Evolutionary conservation across 2,113 vertebrate genomes (phyloP), one percentile per base, ranked within the genome.

Genomic region (Sturnus vulgaris): DNA sequence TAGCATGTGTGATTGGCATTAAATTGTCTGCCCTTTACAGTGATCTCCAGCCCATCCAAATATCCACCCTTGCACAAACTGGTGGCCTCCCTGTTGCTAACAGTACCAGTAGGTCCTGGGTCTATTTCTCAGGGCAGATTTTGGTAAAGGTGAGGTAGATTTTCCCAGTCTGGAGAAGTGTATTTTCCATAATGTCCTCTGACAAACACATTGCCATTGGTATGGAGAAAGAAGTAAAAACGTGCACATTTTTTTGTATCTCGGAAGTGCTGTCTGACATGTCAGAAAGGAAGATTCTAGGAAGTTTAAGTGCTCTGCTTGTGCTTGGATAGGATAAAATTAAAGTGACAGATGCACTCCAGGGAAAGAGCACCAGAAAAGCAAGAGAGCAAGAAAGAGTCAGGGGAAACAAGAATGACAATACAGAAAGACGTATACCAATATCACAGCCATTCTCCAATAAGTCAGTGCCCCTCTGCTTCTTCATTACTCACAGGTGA

Each of bases 1-100:
- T 55, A 95, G 66, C 47, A 46, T 37, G 46, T 94, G 88, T 95
- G 93, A 96, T 50, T 96, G 88, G 93, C 96, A 96, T 96, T 92
- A 95, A 96, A 94, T 72, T 79, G 80, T 81, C 93, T 96, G 96
- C 92, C 94, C 95, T 95, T 96, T 95, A 70, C 0, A 0, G 40
- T 72, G 82, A 92, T 95, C 96, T 96, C 73, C 73, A 96, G 93
- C 77, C 93, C 95, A 70, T 49, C 79, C 0, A 1, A 88, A 78
- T 55, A 93, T 82, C 75, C 88, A 84, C 49, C 46, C 72, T 42
- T 70, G 83, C 35, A 81, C 50, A 86, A 82, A 90, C 39, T 4
- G 3, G 28, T 71, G 89, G 49, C 66, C 49, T 69, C 23, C 23
- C 49, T 19, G 2, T 35, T 9, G 3, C 63, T 73, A 70, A 64